These are phyloP conservation scores for Cheilosia vernalis DNA, from an alignment of 2,888 invertebrate genomes.

Conservation along the genomic window DNA sequence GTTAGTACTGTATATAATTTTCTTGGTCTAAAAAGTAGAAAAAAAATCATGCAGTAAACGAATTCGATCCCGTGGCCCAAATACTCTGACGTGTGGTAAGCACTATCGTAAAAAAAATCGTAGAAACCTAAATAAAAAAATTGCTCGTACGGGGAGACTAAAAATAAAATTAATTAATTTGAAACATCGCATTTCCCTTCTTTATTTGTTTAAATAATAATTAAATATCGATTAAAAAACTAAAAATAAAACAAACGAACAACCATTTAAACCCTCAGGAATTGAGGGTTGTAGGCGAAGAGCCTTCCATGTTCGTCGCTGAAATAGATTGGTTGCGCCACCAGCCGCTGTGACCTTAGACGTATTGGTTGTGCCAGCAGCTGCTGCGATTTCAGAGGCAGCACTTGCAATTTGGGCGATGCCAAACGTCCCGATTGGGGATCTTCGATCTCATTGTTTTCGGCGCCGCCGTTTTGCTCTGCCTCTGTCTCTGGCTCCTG, in stretches of 20 bases:
- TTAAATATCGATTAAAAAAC: constrained; percentile 36
- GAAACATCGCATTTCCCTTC: not conserved
- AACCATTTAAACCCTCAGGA: constrained; percentile 35
- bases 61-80: constrained; percentile 22
- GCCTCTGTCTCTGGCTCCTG: constrained; percentile 15
- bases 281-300: constrained; percentile 57
- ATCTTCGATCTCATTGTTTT: constrained; percentile 56
- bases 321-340: constrained; percentile 53
- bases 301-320: constrained; percentile 48
- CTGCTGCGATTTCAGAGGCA: constrained; percentile 38
- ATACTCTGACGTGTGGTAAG: constrained; percentile 50
- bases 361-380: constrained; percentile 46
- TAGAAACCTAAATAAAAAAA: constrained; percentile 32
- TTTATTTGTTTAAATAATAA: constrained; percentile 57
- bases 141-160: constrained; percentile 28
- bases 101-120: constrained; percentile 52
- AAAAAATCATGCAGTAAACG: not conserved
- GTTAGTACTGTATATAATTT: not conserved
- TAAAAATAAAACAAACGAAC: constrained; percentile 5
- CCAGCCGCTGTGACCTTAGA: constrained; percentile 30
- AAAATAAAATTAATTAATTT: constrained; percentile 64
- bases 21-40: not conserved
- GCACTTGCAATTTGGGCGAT: constrained; percentile 44
- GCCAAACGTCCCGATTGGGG: constrained; percentile 44
- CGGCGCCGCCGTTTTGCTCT: constrained; percentile 12